Evolutionary conservation across 1,140 invertebrate genomes (phyloP).

Genomic region (Acyrthosiphon pisum): DNA sequence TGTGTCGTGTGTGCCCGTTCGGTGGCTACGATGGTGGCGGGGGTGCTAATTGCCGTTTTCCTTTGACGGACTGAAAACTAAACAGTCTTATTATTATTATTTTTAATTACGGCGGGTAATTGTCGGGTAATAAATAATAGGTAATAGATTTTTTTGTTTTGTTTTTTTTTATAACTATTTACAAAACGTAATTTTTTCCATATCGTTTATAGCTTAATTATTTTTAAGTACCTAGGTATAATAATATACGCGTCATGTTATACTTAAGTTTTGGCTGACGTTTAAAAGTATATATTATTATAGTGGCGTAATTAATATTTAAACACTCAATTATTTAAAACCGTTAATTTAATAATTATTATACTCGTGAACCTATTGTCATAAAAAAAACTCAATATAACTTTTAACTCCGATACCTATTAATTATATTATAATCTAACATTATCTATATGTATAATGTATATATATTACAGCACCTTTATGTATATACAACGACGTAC

Average conservation of each 20-base stretch:
- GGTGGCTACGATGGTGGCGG: no score
- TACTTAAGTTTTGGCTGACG: constrained; percentile 12
- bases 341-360: constrained; percentile 37
- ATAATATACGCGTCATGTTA: background rate
- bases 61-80: background rate
- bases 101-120: background rate
- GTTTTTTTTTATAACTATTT: background rate
- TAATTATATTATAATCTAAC: constrained; percentile 10
- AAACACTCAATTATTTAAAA: background rate
- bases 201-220: constrained; percentile 11
- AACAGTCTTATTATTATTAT: constrained; percentile 19
- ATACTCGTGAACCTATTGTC: constrained; percentile 32
- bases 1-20: background rate
- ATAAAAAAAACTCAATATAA: constrained; percentile 5
- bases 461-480: background rate
- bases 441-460: background rate
- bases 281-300: constrained; percentile 14
- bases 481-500: background rate
- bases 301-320: constrained; percentile 28
- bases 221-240: constrained; percentile 19
- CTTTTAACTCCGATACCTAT: constrained; percentile 2
- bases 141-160: constrained; percentile 14
- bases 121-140: constrained; percentile 4
- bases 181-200: constrained; percentile 8
- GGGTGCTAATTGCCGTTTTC: background rate